Conservation (phyloP, 2,797 vertebrate species). For the Bovichtus diacanthus region DNA sequence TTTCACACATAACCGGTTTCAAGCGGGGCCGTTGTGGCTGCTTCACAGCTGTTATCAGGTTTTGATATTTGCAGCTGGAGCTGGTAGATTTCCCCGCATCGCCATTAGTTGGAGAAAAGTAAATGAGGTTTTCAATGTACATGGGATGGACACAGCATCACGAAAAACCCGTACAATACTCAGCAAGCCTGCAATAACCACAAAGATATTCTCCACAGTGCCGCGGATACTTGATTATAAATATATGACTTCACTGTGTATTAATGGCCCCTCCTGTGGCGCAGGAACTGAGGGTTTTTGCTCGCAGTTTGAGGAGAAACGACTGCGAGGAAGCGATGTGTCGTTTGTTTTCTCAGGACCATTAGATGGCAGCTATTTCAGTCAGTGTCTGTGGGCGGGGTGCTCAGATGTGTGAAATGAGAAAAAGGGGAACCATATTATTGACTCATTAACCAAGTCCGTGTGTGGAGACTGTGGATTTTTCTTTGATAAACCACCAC, state of each 20-base stretch:
- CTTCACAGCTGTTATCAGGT: constrained; percentile 6
- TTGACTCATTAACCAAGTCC: constrained; percentile 62
- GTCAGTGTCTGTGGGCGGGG: constrained; percentile 57
- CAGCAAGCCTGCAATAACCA: background rate
- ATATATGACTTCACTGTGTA: constrained; percentile 12
- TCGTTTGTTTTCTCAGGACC: constrained; percentile 67
- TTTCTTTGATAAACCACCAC: constrained; percentile 15
- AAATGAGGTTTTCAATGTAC: background rate
- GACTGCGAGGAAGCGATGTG: constrained; percentile 36
- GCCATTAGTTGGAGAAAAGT: background rate
- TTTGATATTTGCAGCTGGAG: background rate
- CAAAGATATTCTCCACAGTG: constrained; percentile 6
- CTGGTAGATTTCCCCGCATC: background rate
- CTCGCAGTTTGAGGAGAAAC: constrained; percentile 34
- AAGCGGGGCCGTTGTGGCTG: background rate
- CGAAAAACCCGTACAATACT: background rate
- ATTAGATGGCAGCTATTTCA: constrained; percentile 71
- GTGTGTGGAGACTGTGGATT: constrained; percentile 24
- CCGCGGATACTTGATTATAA: constrained; percentile 7
- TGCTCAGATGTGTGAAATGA: constrained; percentile 72
- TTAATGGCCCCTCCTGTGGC: background rate
- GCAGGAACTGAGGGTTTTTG: background rate
- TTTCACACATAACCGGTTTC: constrained; percentile 18
- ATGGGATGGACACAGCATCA: background rate
- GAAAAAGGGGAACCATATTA: constrained; percentile 57